A percentile compares a stretch with the other conserved stretches of the same genome.
Conservation (phyloP, 1,140 invertebrate genomes). For the Bicyclus anynana region DNA sequence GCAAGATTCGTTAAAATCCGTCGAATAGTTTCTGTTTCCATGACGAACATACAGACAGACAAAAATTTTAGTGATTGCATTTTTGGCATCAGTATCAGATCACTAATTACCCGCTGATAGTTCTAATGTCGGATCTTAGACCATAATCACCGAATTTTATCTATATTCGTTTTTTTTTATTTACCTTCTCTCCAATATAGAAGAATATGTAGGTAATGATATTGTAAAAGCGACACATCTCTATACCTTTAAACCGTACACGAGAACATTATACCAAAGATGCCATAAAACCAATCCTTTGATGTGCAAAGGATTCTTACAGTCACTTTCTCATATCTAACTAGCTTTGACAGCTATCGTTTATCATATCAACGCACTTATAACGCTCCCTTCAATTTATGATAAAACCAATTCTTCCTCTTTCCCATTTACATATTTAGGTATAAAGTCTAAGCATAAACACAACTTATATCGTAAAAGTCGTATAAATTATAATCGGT, state of each 20-base stretch:
- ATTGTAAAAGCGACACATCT: too few relatives aligned
- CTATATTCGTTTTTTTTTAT: too few relatives aligned
- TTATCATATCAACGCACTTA: slow-evolving; percentile 49
- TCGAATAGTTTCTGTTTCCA: too few relatives aligned
- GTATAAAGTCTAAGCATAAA: slow-evolving; percentile 14
- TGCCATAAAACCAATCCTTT: slow-evolving; percentile 57
- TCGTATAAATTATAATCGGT: slow-evolving; percentile 20
- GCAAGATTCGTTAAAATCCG: too few relatives aligned
- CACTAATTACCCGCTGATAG: too few relatives aligned
- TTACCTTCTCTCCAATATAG: too few relatives aligned
- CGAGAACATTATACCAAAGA: slow-evolving; percentile 43
- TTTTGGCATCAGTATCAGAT: too few relatives aligned
- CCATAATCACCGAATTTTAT: too few relatives aligned
- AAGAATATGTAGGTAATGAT: too few relatives aligned
- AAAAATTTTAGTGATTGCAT: too few relatives aligned
- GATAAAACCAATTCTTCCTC: slow-evolving; percentile 26
- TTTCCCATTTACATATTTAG: slow-evolving; percentile 19
- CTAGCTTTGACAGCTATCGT: slow-evolving; percentile 30
- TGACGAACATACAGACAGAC: too few relatives aligned
- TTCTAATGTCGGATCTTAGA: too few relatives aligned
- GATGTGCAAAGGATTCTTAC: slow-evolving; percentile 51
- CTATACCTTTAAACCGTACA: neutral
- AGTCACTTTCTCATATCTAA: slow-evolving; percentile 40
- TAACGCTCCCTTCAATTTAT: slow-evolving; percentile 49
- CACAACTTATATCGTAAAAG: slow-evolving; percentile 22